These are phyloP conservation scores for Blastomussa wellsi DNA, from an alignment of 92 coral and sea anemone species.

Conservation along the genomic window DNA sequence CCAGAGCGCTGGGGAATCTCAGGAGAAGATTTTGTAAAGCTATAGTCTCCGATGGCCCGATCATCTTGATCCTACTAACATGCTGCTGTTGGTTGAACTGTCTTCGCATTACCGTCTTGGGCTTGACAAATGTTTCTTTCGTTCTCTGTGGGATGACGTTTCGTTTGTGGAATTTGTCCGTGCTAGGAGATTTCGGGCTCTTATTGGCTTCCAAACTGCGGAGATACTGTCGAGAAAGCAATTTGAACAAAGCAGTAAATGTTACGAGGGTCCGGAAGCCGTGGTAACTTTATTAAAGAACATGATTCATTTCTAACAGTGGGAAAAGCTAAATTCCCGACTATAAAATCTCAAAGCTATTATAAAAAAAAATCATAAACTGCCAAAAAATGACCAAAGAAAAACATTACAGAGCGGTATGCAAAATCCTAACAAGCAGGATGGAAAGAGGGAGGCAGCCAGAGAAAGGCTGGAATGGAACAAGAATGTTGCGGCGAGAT, in stretches of 20 bases:
- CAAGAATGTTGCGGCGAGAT: too few species aligned
- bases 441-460: too few species aligned
- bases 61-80: conserved; percentile 1
- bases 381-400: too few species aligned
- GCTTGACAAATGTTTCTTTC: conserved; percentile 15
- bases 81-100: conserved; percentile 17
- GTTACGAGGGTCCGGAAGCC: background rate
- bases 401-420: too few species aligned
- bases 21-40: conserved; percentile 20
- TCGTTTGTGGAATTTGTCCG: background rate
- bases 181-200: background rate
- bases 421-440: too few species aligned
- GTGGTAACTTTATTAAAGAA: background rate
- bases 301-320: too few species aligned
- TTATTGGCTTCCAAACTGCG: background rate
- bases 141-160: background rate
- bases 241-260: background rate
- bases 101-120: conserved; percentile 17
- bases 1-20: conserved; percentile 47
- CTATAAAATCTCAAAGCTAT: background rate
- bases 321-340: background rate
- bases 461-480: too few species aligned
- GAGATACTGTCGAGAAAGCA: background rate
- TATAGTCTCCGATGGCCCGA: background rate
- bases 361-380: too few species aligned